Conservation (phyloP, 2,113 vertebrate species). For the Tachysurus vachellii region DNA sequence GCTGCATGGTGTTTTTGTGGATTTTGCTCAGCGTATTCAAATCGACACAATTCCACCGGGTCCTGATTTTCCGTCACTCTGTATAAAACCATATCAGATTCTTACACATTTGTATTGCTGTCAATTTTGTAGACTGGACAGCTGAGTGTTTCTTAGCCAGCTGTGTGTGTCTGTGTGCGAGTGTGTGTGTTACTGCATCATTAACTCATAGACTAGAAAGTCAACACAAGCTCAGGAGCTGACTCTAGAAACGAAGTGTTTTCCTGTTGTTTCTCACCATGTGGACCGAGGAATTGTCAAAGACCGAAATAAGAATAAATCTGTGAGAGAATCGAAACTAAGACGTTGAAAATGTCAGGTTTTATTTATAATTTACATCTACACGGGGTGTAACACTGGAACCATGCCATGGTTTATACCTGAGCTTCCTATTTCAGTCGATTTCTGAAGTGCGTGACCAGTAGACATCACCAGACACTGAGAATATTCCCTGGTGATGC, state of each 20-base stretch:
- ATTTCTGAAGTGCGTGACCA: not conserved
- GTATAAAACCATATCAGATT: not conserved
- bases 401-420: not conserved
- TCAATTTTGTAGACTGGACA: not conserved
- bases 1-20: not conserved
- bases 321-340: not conserved
- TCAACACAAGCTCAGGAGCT: conserved; percentile 1
- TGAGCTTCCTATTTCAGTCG: not conserved
- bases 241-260: not conserved
- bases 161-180: too few species aligned
- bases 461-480: not conserved
- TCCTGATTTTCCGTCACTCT: not conserved
- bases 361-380: conserved; percentile 14
- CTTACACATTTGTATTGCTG: not conserved
- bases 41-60: not conserved
- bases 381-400: not conserved
- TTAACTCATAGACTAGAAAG: conserved; percentile 7
- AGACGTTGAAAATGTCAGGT: not conserved
- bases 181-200: not conserved
- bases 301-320: not conserved
- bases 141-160: not conserved
- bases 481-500: conserved; percentile 15
- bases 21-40: too few species aligned
- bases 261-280: not conserved
- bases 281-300: not conserved